Conservation (phyloP, 2,888 invertebrate species). For the Habrosyne pyritoides region DNA sequence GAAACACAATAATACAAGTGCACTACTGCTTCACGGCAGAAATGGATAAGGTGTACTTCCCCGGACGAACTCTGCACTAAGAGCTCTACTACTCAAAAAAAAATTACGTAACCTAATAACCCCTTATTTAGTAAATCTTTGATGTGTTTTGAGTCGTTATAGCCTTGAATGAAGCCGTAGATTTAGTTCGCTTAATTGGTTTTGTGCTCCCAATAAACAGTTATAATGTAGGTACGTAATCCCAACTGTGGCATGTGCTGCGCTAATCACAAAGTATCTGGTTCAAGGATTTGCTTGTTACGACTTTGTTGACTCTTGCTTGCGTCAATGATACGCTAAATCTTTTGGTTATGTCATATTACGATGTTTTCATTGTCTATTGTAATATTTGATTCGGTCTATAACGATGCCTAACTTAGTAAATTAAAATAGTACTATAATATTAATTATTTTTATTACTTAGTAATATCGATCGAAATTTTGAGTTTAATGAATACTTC, state of each 20-base stretch:
- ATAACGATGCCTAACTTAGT: background rate
- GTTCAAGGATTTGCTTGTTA: constrained; percentile 21
- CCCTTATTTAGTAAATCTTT: background rate
- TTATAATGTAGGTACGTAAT: constrained; percentile 1
- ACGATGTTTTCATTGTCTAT: background rate
- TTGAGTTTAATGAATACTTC: too few relatives aligned
- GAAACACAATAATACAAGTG: too few relatives aligned
- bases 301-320: constrained; percentile 3
- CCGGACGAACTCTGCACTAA: too few relatives aligned
- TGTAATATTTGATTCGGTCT: background rate
- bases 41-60: too few relatives aligned
- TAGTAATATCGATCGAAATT: too few relatives aligned
- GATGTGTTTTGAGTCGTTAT: background rate
- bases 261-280: constrained; percentile 29
- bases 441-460: too few relatives aligned
- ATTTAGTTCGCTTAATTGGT: background rate
- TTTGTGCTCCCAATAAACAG: constrained; percentile 4
- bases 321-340: background rate
- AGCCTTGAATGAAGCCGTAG: background rate
- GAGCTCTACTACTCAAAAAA: too few relatives aligned
- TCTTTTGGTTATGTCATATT: constrained; percentile 1
- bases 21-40: too few relatives aligned
- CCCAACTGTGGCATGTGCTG: constrained; percentile 6
- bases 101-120: background rate
- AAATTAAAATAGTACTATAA: background rate